These are phyloP conservation scores for Cyprinodon variegatus DNA, from an alignment of 2,113 vertebrate genomes.

Conservation along the genomic window DNA sequence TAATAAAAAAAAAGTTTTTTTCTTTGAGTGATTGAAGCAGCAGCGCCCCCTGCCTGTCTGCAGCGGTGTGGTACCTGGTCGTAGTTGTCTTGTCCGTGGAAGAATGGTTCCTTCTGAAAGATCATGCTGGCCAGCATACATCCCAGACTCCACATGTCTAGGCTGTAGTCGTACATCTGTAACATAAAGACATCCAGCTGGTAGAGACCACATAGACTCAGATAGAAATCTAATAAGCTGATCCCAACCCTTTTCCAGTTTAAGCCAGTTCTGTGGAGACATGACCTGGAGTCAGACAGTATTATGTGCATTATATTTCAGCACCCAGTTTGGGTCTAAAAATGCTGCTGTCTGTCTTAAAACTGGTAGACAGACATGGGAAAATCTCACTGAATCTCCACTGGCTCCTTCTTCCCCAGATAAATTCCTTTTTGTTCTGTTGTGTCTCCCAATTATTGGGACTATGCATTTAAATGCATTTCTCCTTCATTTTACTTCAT, in stretches of 20 bases:
- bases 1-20: background rate
- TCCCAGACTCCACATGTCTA: constrained; percentile 99
- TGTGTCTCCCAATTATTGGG: no score
- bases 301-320: background rate
- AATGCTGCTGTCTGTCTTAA: no score
- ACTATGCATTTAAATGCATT: no score
- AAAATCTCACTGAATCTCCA: no score
- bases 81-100: constrained; percentile 99
- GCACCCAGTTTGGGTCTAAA: no score
- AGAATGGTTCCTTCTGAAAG: constrained; percentile 99
- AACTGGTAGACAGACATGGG: no score
- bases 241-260: background rate
- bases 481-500: no score
- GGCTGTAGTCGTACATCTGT: constrained; percentile 99
- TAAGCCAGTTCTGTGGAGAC: background rate
- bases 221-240: background rate
- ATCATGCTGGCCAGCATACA: constrained; percentile 99
- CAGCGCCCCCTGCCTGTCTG: background rate
- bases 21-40: background rate
- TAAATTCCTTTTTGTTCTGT: no score
- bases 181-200: constrained; percentile 56
- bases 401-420: no score
- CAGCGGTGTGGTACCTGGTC: constrained; percentile 87
- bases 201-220: constrained; percentile 8
- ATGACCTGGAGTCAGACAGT: background rate